phyloP scores from a whole-genome alignment of 2,113 vertebrate species.

The Epinephelus moara region DNA sequence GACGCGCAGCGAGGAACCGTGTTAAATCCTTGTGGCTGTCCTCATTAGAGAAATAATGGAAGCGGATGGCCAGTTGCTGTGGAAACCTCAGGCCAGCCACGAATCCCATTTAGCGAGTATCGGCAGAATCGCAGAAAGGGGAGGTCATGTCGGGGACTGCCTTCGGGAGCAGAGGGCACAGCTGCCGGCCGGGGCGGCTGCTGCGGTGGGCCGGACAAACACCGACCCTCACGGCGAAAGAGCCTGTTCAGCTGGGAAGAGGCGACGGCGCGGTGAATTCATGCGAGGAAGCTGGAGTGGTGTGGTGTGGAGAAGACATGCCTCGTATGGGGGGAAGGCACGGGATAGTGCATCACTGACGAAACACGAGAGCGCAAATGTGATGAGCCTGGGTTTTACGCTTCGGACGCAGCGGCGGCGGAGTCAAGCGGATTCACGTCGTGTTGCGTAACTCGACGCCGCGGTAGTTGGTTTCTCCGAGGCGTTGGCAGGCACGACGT shows the following conservation, averaged over 20 bases:
- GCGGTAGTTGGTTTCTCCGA: neutral
- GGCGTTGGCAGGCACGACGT: slow-evolving; percentile 27
- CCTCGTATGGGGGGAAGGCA: slow-evolving; percentile 56
- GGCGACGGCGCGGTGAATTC: slow-evolving; percentile 39
- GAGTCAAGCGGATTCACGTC: slow-evolving; percentile 53
- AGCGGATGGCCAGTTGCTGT: slow-evolving; percentile 67
- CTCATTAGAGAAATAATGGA: slow-evolving; percentile 72
- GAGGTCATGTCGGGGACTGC: slow-evolving; percentile 74
- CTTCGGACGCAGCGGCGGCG: slow-evolving; percentile 54
- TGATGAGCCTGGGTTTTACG: slow-evolving; percentile 66
- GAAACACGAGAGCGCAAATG: slow-evolving; percentile 61
- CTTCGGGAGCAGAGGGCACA: slow-evolving; percentile 60
- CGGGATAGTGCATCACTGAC: slow-evolving; percentile 66
- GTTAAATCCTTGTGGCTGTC: slow-evolving; percentile 71
- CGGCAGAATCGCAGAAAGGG: slow-evolving; percentile 37
- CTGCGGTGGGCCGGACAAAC: slow-evolving; percentile 52
- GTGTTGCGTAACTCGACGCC: slow-evolving; percentile 49
- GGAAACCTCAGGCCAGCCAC: slow-evolving; percentile 61
- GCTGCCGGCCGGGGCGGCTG: slow-evolving; percentile 51
- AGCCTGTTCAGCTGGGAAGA: slow-evolving; percentile 37
- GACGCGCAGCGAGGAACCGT: slow-evolving; percentile 67
- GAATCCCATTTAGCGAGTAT: slow-evolving; percentile 79
- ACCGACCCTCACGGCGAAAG: neutral
- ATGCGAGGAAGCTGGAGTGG: slow-evolving; percentile 47
- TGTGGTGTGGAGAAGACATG: slow-evolving; percentile 62